Evolutionary conservation across 2,888 invertebrate genomes (phyloP).

Genomic region (Drosophila longiperda): DNA sequence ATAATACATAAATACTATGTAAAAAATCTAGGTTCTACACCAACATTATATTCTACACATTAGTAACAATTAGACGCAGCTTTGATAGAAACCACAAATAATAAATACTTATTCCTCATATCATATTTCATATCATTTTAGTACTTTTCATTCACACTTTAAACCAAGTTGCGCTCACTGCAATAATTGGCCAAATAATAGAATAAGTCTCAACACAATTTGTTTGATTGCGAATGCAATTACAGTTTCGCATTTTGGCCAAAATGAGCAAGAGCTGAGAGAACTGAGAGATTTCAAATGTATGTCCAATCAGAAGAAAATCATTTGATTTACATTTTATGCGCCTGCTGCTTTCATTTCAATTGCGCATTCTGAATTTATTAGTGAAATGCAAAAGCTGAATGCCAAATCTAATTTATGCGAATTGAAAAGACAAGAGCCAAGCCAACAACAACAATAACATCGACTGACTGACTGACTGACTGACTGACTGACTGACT

Average conservation of each 20-base stretch:
- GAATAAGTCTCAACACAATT: conserved; percentile 17
- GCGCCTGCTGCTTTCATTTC: conserved; percentile 54
- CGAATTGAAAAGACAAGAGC: conserved; percentile 40
- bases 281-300: conserved; percentile 24
- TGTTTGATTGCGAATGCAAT: conserved; percentile 39
- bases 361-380: conserved; percentile 71
- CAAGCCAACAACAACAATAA: conserved; percentile 2
- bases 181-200: conserved; percentile 31
- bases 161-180: conserved; percentile 4
- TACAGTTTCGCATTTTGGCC: conserved; percentile 20
- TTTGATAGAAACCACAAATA: not conserved
- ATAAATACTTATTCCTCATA: not conserved
- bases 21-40: no score
- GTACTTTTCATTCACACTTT: not conserved
- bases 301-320: conserved; percentile 43
- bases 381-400: conserved; percentile 49
- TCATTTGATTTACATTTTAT: conserved; percentile 69
- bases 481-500: conserved; percentile 5
- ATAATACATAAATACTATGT: not conserved
- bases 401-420: conserved; percentile 73
- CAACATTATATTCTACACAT: not conserved
- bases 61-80: not conserved
- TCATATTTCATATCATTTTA: not conserved
- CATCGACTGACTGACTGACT: conserved; percentile 1
- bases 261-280: conserved; percentile 6